Base-by-base conservation (phyloP, 35 echinoderm and acorn worm genomes). In the Holothuria glaberrima region DNA sequence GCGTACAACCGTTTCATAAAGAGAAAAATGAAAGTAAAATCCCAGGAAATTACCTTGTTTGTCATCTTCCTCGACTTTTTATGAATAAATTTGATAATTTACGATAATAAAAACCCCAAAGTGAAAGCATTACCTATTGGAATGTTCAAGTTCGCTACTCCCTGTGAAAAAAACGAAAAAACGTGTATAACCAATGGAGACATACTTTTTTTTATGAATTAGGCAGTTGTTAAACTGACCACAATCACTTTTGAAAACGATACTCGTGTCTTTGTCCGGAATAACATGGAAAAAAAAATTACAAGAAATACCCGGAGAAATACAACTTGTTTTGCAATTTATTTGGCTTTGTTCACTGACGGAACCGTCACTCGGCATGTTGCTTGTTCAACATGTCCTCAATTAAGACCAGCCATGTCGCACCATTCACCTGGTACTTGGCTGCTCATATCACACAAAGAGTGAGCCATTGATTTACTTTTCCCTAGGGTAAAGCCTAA, bases 401-500 rank as follows among this genome's bases (percentile, higher is more conserved):
- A 69, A 69, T 69, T 69, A 69, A 33, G 22, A 33, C 74, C 74
- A 25, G 74, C 9, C 74, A 48, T 46, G 74, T 78, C 38, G 38
- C 74, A 44, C 45, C 74, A 48, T 48, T 48, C 74, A 36, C 45
- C 45, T 48, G 74, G 74, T 78, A 9, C 66, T 30, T 78, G 74
- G 38, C 35, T 13, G 74, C n/a, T 35, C 32, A 78, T 44, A 78
- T 78, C 74, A 35, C 38, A 78, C 74, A 78, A 78, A 78, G 74
- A 46, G 33, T 9, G n/a, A 25, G 12, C 18, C 74, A 26, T 35
- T 25, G 74, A 78, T 78, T 78, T 78, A 78, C 38, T 25, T 12
- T 6, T 20, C 74, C 74, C 74, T 48, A 10, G 74, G 33, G 74
- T 36, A 78, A 35, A 38, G 25, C 74, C 33, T 48, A 44, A 44